A percentile compares a stretch with the other conserved stretches of the same genome.
Evolutionary conservation across 2,797 vertebrate species (phyloP).

Genomic region (Aplochiton taeniatus): DNA sequence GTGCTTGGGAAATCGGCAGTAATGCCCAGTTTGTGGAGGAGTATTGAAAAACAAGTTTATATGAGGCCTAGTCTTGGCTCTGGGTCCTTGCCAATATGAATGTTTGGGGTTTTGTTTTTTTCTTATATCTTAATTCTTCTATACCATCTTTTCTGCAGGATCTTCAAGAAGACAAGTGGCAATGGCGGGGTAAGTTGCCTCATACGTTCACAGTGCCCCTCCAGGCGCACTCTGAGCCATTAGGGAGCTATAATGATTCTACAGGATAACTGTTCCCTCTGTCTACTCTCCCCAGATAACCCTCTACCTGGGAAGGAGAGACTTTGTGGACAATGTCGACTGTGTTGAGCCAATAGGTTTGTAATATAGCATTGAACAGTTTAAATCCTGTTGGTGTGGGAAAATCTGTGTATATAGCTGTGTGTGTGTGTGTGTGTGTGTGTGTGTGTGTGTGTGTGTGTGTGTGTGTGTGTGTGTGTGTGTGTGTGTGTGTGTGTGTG

Average conservation of each 20-base stretch:
- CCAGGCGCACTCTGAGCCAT: not conserved
- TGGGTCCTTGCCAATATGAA: no score
- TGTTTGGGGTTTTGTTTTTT: no score
- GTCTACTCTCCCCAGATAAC: slow-evolving; percentile 74
- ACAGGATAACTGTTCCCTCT: slow-evolving; percentile 29
- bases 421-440: slow-evolving; percentile 2
- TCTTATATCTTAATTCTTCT: slow-evolving; percentile 9
- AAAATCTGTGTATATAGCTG: not conserved
- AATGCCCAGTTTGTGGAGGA: no score
- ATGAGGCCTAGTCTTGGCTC: no score
- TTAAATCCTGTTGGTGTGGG: not conserved
- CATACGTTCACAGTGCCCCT: not conserved
- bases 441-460: slow-evolving; percentile 10
- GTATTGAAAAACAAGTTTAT: no score
- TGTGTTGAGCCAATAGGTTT: slow-evolving; percentile 84
- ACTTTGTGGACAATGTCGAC: slow-evolving; percentile 87
- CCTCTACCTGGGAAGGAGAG: slow-evolving; percentile 87
- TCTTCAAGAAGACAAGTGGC: slow-evolving; percentile 89
- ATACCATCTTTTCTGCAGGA: slow-evolving; percentile 66
- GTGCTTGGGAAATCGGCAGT: no score
- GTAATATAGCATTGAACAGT: slow-evolving; percentile 28
- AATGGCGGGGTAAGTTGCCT: slow-evolving; percentile 81
- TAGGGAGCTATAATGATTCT: not conserved
- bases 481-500: not conserved
- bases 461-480: not conserved